phyloP scores from a whole-genome alignment of 2,113 vertebrate species.

The Heterochromis multidens region DNA sequence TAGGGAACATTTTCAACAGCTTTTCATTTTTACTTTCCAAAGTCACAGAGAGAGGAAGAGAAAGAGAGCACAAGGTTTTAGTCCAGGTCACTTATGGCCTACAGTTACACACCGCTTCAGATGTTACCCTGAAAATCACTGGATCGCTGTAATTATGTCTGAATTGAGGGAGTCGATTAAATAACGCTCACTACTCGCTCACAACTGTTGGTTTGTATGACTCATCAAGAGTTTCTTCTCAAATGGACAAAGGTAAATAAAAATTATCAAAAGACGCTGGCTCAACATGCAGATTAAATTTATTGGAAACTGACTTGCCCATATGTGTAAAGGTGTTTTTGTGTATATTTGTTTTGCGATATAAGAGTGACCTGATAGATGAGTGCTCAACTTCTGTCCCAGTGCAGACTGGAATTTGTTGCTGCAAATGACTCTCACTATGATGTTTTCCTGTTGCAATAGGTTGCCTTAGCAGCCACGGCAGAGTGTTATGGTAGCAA shows the following conservation, averaged over 20 bases:
- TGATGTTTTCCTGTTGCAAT: neutral
- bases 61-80: neutral
- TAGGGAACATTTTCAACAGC: too few relatives aligned
- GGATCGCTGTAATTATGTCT: neutral
- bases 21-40: too few relatives aligned
- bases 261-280: neutral
- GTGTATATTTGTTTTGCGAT: neutral
- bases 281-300: neutral
- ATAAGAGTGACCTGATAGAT: neutral
- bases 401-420: neutral
- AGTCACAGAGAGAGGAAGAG: neutral
- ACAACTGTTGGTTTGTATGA: neutral
- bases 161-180: neutral
- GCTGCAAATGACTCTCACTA: neutral
- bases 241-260: neutral
- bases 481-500: neutral
- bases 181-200: neutral
- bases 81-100: neutral
- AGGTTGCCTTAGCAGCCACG: constrained; percentile 36
- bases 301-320: neutral
- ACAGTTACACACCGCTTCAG: neutral
- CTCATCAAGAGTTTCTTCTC: neutral
- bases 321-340: neutral
- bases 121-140: neutral
- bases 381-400: too few relatives aligned